These are phyloP conservation scores for Drosophila falleni DNA, from an alignment of 2,888 invertebrate genomes.

Conservation along the genomic window DNA sequence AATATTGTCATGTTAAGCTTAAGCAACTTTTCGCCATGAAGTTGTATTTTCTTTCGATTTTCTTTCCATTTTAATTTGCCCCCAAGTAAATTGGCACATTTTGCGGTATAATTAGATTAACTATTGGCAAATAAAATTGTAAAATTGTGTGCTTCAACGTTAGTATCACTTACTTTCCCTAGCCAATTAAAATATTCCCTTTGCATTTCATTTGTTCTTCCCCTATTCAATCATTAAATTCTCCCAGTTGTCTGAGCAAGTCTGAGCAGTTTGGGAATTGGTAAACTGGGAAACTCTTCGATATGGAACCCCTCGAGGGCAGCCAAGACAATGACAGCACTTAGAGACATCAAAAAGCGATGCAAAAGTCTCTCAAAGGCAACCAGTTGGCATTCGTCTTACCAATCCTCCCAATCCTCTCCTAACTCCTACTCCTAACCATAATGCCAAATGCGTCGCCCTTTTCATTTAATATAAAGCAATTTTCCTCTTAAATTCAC, in stretches of 20 bases:
- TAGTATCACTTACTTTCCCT: conserved; percentile 4
- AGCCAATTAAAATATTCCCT: conserved; percentile 32
- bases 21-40: background rate
- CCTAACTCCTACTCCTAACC: conserved; percentile 31
- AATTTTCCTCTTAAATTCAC: conserved; percentile 79
- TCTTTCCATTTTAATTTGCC: background rate
- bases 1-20: background rate
- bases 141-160: conserved; percentile 14
- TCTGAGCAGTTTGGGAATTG: conserved; percentile 15
- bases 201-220: too few species aligned
- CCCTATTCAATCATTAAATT: conserved; percentile 34
- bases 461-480: conserved; percentile 77
- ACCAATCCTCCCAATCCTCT: too few species aligned
- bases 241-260: conserved; percentile 18
- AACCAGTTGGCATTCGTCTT: conserved; percentile 36
- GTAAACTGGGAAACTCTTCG: conserved; percentile 20
- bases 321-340: conserved; percentile 70
- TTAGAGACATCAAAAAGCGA: conserved; percentile 69
- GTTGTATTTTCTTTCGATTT: conserved; percentile 7
- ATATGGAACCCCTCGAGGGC: conserved; percentile 54
- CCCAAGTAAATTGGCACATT: background rate
- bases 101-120: conserved; percentile 26
- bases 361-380: conserved; percentile 46
- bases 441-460: conserved; percentile 59
- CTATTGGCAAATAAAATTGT: conserved; percentile 22